phyloP scores from a whole-genome alignment of 2,113 vertebrate genomes.

The Sebastes schlegelii region DNA sequence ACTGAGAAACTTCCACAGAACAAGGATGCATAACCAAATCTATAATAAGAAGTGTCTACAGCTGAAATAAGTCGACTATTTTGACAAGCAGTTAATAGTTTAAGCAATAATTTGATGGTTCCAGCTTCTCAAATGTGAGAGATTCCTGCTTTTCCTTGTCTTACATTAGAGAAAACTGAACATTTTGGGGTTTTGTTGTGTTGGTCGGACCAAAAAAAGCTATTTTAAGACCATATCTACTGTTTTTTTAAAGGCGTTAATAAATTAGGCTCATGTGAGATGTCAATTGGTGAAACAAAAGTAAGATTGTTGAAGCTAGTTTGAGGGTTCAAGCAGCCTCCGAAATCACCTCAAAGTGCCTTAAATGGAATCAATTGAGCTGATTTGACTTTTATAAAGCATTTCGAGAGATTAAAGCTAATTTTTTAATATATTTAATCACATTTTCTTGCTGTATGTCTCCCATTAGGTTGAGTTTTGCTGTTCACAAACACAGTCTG shows the following conservation, averaged over 20 bases:
- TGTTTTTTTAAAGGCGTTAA: background rate
- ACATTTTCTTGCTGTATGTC: background rate
- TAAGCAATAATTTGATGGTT: too few relatives aligned
- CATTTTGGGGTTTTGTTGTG: too few relatives aligned
- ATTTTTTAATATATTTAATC: background rate
- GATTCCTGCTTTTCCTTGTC: background rate
- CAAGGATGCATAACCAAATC: background rate
- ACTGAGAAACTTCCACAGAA: conserved; percentile 28
- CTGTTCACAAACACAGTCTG: too few relatives aligned
- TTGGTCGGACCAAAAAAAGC: too few relatives aligned
- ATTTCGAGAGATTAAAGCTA: background rate
- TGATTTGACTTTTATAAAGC: background rate
- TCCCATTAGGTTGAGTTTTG: background rate
- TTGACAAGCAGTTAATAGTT: too few relatives aligned
- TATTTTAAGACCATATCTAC: too few relatives aligned
- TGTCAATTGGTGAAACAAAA: background rate
- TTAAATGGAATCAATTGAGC: background rate
- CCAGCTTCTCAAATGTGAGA: too few relatives aligned
- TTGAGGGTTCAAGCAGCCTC: background rate
- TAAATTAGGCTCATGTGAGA: background rate
- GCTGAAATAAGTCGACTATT: background rate
- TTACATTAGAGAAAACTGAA: too few relatives aligned
- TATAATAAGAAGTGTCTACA: background rate
- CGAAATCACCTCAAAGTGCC: background rate
- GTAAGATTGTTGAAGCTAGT: background rate